These are phyloP conservation scores for Sepiola atlantica DNA, from an alignment of 2,888 invertebrate species.

Conservation along the genomic window DNA sequence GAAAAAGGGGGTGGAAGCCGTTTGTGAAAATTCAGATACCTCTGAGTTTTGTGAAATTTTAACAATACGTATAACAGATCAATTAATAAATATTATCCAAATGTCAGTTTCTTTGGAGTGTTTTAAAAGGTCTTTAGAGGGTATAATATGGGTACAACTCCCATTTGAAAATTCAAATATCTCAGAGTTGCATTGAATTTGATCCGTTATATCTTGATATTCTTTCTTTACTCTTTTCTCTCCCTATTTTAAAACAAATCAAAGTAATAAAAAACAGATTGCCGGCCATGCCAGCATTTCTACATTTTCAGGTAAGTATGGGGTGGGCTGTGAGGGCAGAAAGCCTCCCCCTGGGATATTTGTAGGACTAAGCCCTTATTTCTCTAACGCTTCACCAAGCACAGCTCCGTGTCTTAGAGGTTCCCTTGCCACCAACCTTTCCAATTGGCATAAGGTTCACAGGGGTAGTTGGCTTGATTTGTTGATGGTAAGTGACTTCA, in stretches of 20 bases:
- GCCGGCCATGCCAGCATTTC: background rate
- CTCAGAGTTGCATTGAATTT: too few species aligned
- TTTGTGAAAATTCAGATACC: too few species aligned
- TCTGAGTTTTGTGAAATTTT: too few species aligned
- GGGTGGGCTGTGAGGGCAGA: background rate
- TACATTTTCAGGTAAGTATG: background rate
- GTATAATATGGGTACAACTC: too few species aligned
- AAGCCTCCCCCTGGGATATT: background rate
- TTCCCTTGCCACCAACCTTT: background rate
- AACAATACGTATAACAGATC: too few species aligned
- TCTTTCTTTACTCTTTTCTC: background rate
- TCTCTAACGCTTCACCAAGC: background rate
- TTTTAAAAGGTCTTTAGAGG: too few species aligned
- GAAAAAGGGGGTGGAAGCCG: too few species aligned
- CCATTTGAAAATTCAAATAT: too few species aligned
- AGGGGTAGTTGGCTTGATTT: background rate
- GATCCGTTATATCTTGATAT: too few species aligned
- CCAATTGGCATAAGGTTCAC: background rate
- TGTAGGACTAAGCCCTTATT: background rate
- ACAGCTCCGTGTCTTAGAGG: background rate
- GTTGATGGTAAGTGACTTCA: background rate
- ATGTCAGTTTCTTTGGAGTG: too few species aligned
- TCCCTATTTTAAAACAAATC: background rate
- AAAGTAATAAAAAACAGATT: background rate
- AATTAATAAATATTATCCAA: too few species aligned